These are phyloP conservation scores for Kuschelorhynchus macadamiae DNA, from an alignment of 2,888 invertebrate species.

Conservation along the genomic window DNA sequence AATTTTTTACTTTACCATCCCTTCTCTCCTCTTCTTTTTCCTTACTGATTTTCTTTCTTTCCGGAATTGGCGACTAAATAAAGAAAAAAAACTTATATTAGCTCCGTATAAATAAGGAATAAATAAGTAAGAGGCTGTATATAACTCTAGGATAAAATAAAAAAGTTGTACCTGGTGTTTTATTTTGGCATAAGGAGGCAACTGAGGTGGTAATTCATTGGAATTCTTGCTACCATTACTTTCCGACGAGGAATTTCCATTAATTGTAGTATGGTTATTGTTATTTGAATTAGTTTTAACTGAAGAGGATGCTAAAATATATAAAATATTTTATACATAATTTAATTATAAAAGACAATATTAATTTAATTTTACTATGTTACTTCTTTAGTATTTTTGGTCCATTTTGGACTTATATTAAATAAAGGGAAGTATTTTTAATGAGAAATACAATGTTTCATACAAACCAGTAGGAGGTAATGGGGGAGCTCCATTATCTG, in stretches of 20 bases:
- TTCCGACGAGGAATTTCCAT: constrained; percentile 47
- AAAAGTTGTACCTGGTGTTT: constrained; percentile 76
- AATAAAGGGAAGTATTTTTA: too few species aligned
- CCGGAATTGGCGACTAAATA: constrained; percentile 87
- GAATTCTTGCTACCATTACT: constrained; percentile 68
- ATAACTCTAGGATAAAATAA: too few species aligned
- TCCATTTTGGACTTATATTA: too few species aligned
- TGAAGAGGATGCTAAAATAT: constrained; percentile 71
- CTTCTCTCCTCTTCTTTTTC: constrained; percentile 91
- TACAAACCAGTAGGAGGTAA: constrained; percentile 69
- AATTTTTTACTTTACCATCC: constrained; percentile 89
- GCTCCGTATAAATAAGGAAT: too few species aligned
- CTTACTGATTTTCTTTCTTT: constrained; percentile 91
- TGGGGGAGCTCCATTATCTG: constrained; percentile 65
- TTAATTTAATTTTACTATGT: too few species aligned
- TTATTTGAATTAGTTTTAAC: constrained; percentile 70
- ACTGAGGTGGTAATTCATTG: constrained; percentile 63
- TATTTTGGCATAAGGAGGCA: constrained; percentile 81
- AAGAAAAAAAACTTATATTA: too few species aligned
- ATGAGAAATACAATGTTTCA: too few species aligned
- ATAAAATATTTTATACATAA: too few species aligned
- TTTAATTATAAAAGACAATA: too few species aligned
- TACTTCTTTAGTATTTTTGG: too few species aligned
- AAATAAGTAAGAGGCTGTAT: too few species aligned
- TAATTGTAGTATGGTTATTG: constrained; percentile 55